Evolutionary conservation across 2,888 invertebrate species (phyloP).

Genomic region (Philaethria dido): DNA sequence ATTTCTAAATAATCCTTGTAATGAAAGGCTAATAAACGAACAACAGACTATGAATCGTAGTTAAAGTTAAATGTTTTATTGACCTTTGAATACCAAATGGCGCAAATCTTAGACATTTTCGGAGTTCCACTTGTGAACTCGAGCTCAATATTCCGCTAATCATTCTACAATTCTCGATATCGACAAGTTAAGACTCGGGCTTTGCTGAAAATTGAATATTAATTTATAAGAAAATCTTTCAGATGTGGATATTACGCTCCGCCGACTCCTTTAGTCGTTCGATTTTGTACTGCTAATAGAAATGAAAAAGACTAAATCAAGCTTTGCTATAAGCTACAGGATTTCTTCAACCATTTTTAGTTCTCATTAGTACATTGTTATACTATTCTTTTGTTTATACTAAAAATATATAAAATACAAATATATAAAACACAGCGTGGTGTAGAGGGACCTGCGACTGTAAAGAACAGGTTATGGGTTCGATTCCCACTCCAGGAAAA

Average conservation of each 20-base stretch:
- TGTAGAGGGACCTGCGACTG: too few species aligned
- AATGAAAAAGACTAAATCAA: constrained; percentile 34
- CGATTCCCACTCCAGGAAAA: too few species aligned
- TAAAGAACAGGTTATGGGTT: too few species aligned
- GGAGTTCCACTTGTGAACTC: constrained; percentile 31
- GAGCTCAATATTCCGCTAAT: constrained; percentile 46
- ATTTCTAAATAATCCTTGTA: neutral
- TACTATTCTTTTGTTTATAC: constrained; percentile 2
- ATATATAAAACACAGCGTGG: too few species aligned
- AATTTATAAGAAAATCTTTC: constrained; percentile 56
- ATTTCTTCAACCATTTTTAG: constrained; percentile 17
- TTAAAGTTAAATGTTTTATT: constrained; percentile 20
- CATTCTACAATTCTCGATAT: constrained; percentile 49
- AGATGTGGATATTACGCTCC: constrained; percentile 50
- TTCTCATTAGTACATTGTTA: constrained; percentile 17
- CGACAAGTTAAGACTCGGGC: constrained; percentile 52
- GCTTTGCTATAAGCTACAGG: constrained; percentile 23
- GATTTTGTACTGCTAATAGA: constrained; percentile 46
- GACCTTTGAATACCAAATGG: constrained; percentile 21
- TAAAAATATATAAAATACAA: neutral
- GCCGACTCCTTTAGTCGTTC: constrained; percentile 44
- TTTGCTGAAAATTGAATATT: constrained; percentile 54
- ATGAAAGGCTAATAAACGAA: neutral
- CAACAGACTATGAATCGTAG: constrained; percentile 12
- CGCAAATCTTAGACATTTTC: constrained; percentile 29